phyloP scores from a whole-genome alignment of 2,797 vertebrate genomes.

The Nothura maculosa region DNA sequence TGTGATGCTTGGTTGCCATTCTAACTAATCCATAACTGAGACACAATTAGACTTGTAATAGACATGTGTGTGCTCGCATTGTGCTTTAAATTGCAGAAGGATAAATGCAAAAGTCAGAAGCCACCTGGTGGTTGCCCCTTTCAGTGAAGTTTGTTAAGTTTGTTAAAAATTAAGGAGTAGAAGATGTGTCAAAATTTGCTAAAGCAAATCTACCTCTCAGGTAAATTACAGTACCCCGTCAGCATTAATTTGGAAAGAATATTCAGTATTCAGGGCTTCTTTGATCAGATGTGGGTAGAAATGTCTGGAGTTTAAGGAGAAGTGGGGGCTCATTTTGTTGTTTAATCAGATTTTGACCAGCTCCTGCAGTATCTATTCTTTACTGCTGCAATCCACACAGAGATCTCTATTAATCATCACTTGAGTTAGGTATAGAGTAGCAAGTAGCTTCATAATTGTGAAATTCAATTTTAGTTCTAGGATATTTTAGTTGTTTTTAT shows the following conservation, averaged over 20 bases:
- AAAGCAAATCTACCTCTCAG: not conserved
- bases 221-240: not conserved
- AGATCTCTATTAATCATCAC: not conserved
- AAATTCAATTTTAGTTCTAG: not conserved
- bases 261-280: not conserved
- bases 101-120: not conserved
- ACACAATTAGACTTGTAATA: not conserved
- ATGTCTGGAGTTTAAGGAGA: not conserved
- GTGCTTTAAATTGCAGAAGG: not conserved
- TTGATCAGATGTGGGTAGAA: not conserved
- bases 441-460: conserved; percentile 46
- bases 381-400: conserved; percentile 1
- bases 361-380: conserved; percentile 11
- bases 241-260: not conserved
- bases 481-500: not conserved
- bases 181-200: not conserved
- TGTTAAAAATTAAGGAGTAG: not conserved
- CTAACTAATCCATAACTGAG: not conserved
- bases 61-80: not conserved
- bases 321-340: not conserved
- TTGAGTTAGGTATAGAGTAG: conserved; percentile 12
- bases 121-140: not conserved
- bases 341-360: conserved; percentile 14
- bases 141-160: not conserved
- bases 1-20: fast-evolving